Evolutionary conservation across 2,888 invertebrate species (phyloP), one percentile per base, ranked within the genome.

Genomic region (Aricia artaxerxes): DNA sequence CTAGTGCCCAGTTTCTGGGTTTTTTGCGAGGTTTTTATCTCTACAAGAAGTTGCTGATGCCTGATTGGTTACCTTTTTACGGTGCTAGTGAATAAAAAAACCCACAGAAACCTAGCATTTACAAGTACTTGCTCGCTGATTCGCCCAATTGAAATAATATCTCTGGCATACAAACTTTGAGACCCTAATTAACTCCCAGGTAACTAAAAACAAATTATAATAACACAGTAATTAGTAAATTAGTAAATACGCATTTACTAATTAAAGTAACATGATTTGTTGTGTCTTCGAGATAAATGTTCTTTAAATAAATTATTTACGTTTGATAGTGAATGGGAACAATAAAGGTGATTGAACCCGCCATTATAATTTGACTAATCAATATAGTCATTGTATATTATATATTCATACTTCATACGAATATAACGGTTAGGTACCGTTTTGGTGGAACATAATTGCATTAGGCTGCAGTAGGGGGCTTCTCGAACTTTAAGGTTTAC

Each of bases 291-390:
- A 35, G 31, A 64, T 64, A 64, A 9, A 31, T 6, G 31, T 31
- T 31, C 64, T 64, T 11, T 64, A 64, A 64, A 64, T 64, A 64
- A 61, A 61, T 60, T 24, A 61, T 61, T 61, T 64, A 64, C 64
- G 9, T 31, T 64, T 31, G 31, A 64, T 64, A 31, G 31, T 61
- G 61, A 61, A 61, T 61, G 9, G 31, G 64, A 11, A 64, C 64
- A 64, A 31, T 31, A 31, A 11, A 64, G 64, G 64, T 64, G 64
- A 11, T 64, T n/a, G 64, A 64, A 16, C 64, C 31, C 31, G 31
- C 24, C 31, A 24, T 61, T n/a, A 31, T 64, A 64, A 61, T 61
- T 61, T 64, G 64, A 31, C 31, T 64, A 11, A 31, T 64, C 64
- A 64, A 31, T 64, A 64, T 31, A 31, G 11, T 31, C 11, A 64